These are phyloP conservation scores for Tiliacea citrago DNA, from an alignment of 2,888 invertebrate species.

Conservation along the genomic window DNA sequence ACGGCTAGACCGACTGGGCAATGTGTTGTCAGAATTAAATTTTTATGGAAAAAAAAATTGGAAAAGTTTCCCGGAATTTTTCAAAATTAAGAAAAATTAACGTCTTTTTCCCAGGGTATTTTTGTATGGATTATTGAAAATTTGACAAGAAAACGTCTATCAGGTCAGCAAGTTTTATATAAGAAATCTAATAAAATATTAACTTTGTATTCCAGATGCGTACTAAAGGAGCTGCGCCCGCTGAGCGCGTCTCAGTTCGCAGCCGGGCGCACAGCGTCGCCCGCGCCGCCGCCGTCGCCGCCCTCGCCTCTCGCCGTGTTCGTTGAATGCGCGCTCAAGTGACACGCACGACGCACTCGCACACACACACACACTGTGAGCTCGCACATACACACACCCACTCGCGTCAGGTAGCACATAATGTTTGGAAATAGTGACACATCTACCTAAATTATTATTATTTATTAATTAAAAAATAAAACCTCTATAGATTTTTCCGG, in stretches of 20 bases:
- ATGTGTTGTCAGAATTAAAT: too few species aligned
- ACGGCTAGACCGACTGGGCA: too few species aligned
- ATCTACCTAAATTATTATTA: constrained; percentile 1
- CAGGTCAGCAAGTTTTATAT: too few species aligned
- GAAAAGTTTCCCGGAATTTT: too few species aligned
- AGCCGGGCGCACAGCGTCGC: constrained; percentile 60
- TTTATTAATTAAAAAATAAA: neutral
- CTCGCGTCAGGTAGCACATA: constrained; percentile 37
- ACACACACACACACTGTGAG: neutral
- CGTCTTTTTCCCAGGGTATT: too few species aligned
- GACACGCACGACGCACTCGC: constrained; percentile 66
- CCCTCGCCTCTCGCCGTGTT: constrained; percentile 72
- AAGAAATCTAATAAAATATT: neutral
- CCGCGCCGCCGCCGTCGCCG: constrained; percentile 37
- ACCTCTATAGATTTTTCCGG: neutral
- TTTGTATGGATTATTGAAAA: too few species aligned
- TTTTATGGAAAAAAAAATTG: too few species aligned
- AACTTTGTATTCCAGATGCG: constrained; percentile 74
- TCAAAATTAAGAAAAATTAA: too few species aligned
- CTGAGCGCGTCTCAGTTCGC: constrained; percentile 90
- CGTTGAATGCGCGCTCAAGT: constrained; percentile 89
- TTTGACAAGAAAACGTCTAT: too few species aligned
- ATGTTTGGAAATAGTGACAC: constrained; percentile 9
- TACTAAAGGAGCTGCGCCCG: constrained; percentile 91
- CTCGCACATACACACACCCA: constrained; percentile 17